These are phyloP conservation scores for Conomelus anceps DNA, from an alignment of 2,888 invertebrate genomes.

Conservation along the genomic window DNA sequence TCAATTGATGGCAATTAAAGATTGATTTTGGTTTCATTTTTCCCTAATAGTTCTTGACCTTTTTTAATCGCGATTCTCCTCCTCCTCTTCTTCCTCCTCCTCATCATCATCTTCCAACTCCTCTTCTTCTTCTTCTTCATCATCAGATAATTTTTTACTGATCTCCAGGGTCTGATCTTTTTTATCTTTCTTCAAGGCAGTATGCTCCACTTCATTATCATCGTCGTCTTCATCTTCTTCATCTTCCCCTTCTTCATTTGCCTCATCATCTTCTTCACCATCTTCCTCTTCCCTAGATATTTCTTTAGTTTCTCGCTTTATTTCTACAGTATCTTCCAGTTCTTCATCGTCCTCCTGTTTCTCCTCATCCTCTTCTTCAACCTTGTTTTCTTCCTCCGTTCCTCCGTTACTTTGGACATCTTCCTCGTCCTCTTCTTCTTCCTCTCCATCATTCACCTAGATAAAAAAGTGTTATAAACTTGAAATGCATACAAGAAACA, in stretches of 20 bases:
- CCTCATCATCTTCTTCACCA: constrained; percentile 48
- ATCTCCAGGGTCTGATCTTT: not conserved
- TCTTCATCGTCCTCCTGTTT: too few relatives aligned
- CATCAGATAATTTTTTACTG: constrained; percentile 7
- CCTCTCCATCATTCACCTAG: not conserved
- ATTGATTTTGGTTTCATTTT: not conserved
- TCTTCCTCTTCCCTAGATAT: constrained; percentile 44
- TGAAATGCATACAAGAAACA: too few relatives aligned
- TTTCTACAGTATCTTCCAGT: not conserved
- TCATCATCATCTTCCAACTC: constrained; percentile 15
- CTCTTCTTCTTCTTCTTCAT: constrained; percentile 19
- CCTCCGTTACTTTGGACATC: too few relatives aligned
- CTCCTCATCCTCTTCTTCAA: constrained; percentile 6
- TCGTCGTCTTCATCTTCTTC: constrained; percentile 35
- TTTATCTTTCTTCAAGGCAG: not conserved
- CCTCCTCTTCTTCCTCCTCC: not conserved
- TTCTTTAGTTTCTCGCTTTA: constrained; percentile 29
- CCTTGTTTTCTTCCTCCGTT: constrained; percentile 34
- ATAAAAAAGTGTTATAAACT: not conserved
- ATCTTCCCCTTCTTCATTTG: constrained; percentile 33
- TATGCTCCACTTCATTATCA: constrained; percentile 24
- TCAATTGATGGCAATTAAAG: not conserved
- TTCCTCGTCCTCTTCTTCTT: not conserved
- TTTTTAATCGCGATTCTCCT: not conserved
- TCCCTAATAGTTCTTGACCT: not conserved